Evolutionary conservation across 2,113 vertebrate species (phyloP).

Genomic region (Dolichallabes microphthalmus): DNA sequence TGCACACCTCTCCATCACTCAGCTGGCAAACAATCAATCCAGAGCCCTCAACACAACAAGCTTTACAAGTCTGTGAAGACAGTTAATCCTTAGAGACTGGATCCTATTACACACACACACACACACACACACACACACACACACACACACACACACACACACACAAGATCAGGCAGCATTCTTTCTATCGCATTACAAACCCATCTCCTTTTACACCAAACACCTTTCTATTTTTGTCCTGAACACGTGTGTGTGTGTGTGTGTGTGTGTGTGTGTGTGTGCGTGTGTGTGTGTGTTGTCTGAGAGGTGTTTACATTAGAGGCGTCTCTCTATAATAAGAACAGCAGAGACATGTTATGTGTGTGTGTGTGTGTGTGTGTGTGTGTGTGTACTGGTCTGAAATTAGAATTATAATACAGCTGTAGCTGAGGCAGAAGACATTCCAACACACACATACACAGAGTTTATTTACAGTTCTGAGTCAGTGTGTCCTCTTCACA

Average conservation of each 20-base stretch:
- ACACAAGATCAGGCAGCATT: slow-evolving; percentile 32
- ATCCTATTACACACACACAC: slow-evolving; percentile 21
- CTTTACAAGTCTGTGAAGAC: slow-evolving; percentile 39
- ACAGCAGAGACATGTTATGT: slow-evolving; percentile 19
- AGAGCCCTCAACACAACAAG: slow-evolving; percentile 40
- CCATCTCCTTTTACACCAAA: slow-evolving; percentile 57
- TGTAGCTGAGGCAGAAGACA: not conserved
- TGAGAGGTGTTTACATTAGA: slow-evolving; percentile 20
- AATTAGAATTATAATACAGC: not conserved
- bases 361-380: too few relatives aligned
- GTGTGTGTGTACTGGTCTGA: not conserved
- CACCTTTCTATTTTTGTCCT: slow-evolving; percentile 60
- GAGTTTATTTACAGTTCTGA: slow-evolving; percentile 24
- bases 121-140: slow-evolving; percentile 22
- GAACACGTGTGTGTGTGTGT: slow-evolving; percentile 51
- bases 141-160: slow-evolving; percentile 29
- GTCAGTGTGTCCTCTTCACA: slow-evolving; percentile 22
- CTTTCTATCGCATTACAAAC: slow-evolving; percentile 66
- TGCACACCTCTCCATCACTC: slow-evolving; percentile 12
- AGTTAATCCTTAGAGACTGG: slow-evolving; percentile 26
- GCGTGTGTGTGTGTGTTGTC: slow-evolving; percentile 22
- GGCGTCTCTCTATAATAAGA: slow-evolving; percentile 18
- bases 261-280: not conserved
- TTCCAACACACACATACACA: slow-evolving; percentile 22
- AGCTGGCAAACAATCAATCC: slow-evolving; percentile 30